phyloP scores from a whole-genome alignment of 2,797 vertebrate species.

The Iguana delicatissima region DNA sequence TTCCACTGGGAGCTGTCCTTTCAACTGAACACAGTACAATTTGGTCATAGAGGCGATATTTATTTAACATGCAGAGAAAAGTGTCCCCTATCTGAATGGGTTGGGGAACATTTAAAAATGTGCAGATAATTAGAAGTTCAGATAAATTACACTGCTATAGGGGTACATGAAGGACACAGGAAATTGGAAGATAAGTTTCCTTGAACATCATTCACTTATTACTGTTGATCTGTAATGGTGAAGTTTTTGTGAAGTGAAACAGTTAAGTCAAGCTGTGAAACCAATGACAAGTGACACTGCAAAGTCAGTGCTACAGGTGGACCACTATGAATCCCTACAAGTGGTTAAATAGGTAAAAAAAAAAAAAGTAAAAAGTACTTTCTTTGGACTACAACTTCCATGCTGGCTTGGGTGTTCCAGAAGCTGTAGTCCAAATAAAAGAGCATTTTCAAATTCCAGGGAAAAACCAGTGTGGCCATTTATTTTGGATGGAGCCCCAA shows the following conservation, averaged over 20 bases:
- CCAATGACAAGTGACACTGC: no score
- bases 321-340: background rate
- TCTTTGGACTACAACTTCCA: no score
- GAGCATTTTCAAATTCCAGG: no score
- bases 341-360: background rate
- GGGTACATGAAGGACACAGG: constrained; percentile 31
- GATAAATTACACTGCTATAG: constrained; percentile 29
- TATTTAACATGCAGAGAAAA: constrained; percentile 50
- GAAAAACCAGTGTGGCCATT: no score
- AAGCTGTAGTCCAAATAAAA: no score
- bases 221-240: background rate
- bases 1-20: constrained; percentile 31
- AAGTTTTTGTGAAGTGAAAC: constrained; percentile 14
- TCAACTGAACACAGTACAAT: constrained; percentile 20
- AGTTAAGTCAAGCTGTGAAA: background rate
- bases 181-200: constrained; percentile 13
- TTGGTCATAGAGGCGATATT: constrained; percentile 37
- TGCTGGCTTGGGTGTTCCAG: no score
- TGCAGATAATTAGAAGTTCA: constrained; percentile 49
- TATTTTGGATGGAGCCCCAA: background rate
- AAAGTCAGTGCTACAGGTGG: background rate
- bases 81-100: constrained; percentile 29
- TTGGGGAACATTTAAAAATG: constrained; percentile 33
- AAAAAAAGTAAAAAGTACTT: background rate
- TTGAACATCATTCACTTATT: constrained; percentile 11